Base-by-base conservation (phyloP, 2,888 invertebrate genomes). In the Congeria kusceri region DNA sequence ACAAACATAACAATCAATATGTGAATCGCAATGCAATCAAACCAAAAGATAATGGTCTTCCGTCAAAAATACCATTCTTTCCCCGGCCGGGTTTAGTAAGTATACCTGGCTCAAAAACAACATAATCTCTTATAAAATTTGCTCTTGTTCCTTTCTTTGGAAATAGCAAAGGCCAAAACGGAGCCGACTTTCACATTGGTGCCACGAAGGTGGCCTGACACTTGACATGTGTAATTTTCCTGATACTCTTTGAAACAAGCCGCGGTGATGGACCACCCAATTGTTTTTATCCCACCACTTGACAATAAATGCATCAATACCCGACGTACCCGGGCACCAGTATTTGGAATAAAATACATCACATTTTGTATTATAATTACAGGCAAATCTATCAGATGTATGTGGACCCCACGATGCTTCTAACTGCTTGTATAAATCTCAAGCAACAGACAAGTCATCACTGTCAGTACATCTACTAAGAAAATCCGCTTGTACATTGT, bases 191-290 rank as follows among this genome's bases (percentile, higher is more conserved):
- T 68, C 78, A 78, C 25, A 32, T 32, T 20, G 78, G 73, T 15
- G 64, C 59, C 25, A 78, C 53, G 13, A 73, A 25, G 3, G 72
- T 73, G 53, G 72, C 56, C n/a, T 25, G 28, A 44, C 72, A 67
- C n/a, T 74, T 73, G 1, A 65, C 69, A 28, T 29, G 25, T 13
- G 44, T n/a, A 3, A 64, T 49, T 58, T 80, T 84, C 1, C 32
- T 47, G 1, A 84, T 57, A 44, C 63, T 64, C 11, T 66, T 9
- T 3, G 13, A 23, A 13, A 79, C 56, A 9, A 84, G 56, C 13
- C 74, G 61, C 11, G 78, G 78, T 15, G 80, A 77, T 2, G 80
- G 84, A 84, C 84, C 7, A 80, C 44, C 84, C 80, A 84, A 57
- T 75, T 77, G 32, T 74, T 68, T 7, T 74, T 39, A 0, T 28